Conservation (phyloP, 37 sponge, comb jelly and placozoan species). For the Beroe ovata region DNA sequence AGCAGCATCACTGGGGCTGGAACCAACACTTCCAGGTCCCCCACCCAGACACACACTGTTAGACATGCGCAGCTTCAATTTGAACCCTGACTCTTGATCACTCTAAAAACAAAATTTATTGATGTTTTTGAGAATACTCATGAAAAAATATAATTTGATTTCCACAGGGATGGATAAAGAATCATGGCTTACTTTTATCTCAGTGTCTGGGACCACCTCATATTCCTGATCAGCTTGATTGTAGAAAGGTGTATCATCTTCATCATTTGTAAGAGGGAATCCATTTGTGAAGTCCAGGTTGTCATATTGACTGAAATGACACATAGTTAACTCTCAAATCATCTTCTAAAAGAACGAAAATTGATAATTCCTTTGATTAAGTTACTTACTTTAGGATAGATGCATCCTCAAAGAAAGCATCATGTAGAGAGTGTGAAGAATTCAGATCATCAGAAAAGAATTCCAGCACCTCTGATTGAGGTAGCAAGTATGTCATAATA, state of each 20-base stretch:
- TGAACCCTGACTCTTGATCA: background rate
- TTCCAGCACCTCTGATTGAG: slow-evolving; percentile 63
- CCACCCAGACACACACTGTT: slow-evolving; percentile 29
- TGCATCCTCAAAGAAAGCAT: slow-evolving; percentile 60
- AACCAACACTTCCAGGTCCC: slow-evolving; percentile 14
- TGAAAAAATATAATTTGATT: background rate
- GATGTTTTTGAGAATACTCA: background rate
- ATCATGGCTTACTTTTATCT: slow-evolving; percentile 19
- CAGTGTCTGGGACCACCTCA: slow-evolving; percentile 2
- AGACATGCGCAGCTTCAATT: slow-evolving; percentile 28
- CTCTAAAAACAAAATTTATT: slow-evolving; percentile 3
- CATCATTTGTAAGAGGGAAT: background rate
- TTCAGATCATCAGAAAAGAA: slow-evolving; percentile 35
- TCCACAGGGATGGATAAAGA: too few relatives aligned
- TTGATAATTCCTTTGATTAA: too few relatives aligned
- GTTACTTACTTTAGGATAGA: background rate
- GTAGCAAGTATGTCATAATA: slow-evolving; percentile 53
- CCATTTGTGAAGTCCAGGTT: background rate
- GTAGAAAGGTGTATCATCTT: background rate
- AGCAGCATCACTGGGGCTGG: slow-evolving; percentile 12
- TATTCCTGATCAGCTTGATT: background rate
- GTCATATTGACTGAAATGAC: slow-evolving; percentile 19
- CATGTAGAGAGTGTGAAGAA: slow-evolving; percentile 42
- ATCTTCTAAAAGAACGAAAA: slow-evolving; percentile 56
- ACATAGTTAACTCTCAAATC: background rate